Base-by-base conservation (phyloP, 1,140 invertebrate genomes). In the Zaprionus lachaisei region DNA sequence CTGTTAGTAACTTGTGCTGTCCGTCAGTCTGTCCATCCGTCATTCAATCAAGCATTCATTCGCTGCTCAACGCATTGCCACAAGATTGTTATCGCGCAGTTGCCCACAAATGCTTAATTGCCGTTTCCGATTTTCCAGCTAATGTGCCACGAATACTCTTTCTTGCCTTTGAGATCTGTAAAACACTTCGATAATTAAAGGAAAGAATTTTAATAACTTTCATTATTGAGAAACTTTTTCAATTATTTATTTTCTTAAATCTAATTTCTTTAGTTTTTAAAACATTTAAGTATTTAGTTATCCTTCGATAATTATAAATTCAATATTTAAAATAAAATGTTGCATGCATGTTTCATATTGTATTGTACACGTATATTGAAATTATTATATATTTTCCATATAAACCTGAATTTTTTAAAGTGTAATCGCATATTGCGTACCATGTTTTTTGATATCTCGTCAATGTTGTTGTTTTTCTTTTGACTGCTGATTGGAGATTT, bases 21-120 rank as follows among this genome's bases (percentile, higher is more conserved):
- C 73, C 63, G 61, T 74, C 63, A 65, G 69, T 72, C 74, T 54
- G 62, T 76, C 63, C 64, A 66, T 78, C 81, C 78, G 68, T 64
- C 67, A 64, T 51, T 77, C 57, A 47, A 38, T 49, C 57, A 80
- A 72, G 72, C 62, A 85, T 70, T 83, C 65, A 81, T 74, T 77
- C 61, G 77, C 34, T 68, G 75, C 68, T 60, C 75, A 89, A 64
- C 84, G 84, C 83, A 68, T 83, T 83, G 80, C 80, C 70, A 81
- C 49, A 64, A 79, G 85, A 84, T 87, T 84, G 72, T 83, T 89
- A 91, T 91, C 87, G 75, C 87, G 70, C 63, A 41, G 55, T 79
- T 81, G 75, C 77, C 72, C 65, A 81, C 72, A 78, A 67, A 77
- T 67, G 74, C 83, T 91, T 91, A 91, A 91, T 91, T 91, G 87